Evolutionary conservation across 2,113 vertebrate species (phyloP), one percentile per base, ranked within the genome.

Genomic region (Protobothrops mucrosquamatus): DNA sequence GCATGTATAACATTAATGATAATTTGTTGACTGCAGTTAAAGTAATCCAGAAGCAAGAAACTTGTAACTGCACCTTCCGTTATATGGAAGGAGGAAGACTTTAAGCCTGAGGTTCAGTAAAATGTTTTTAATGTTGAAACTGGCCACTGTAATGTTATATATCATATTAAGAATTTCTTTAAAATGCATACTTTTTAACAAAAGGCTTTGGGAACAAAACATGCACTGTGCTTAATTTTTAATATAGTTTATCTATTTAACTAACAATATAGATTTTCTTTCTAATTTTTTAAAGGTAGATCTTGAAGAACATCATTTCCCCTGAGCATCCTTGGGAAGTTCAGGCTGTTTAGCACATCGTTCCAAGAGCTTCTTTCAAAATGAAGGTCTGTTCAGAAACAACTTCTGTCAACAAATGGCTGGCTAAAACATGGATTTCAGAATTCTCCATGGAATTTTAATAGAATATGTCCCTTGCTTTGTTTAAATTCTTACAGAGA

Each of bases 161-260:
- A 56, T 94, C 92, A 95, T 92, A 95, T 95, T 95, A 95, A 97
- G 94, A 96, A 96, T 93, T 94, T 92, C 26, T 87, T 95, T 94
- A 90, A 88, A 87, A 90, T 57, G 85, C 56, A 22, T 52, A 92
- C 88, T 87, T 94, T 92, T 93, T 94, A 95, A 85, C 81, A 94
- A 94, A 86, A 55, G 89, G 56, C 93, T 93, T 56, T 69, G 56
- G 88, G 89, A 96, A 10, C 96, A 89, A 93, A 93, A 92, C 39
- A 46, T 46, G 61, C 39, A 89, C 90, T 94, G 90, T 87, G 85
- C 94, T 92, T 92, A 24, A 91, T 96, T 94, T 87, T 95, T 93
- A 95, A 94, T 94, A 93, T 93, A 87, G 95, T 95, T 43, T 43
- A 43, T 81, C 86, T 91, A 94, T 94, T 95, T 94, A 85, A 95